Evolutionary conservation across 1,140 invertebrate genomes (phyloP), one percentile per base, ranked within the genome.

Genomic region (Protaetia brevitarsis): DNA sequence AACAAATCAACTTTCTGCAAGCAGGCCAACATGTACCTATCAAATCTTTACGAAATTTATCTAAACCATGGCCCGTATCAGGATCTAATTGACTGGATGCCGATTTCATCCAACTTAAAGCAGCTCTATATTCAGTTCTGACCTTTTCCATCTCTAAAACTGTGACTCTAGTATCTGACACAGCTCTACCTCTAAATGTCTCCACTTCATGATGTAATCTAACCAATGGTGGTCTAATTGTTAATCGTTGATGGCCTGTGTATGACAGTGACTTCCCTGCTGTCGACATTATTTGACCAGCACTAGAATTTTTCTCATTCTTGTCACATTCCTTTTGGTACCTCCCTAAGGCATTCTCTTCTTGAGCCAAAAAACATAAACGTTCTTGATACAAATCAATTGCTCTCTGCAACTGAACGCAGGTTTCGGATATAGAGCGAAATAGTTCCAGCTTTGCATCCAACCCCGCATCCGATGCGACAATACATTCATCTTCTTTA

Each of bases 61-160:
- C 96, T 34, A 99, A 80, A 66, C 97, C 95, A 73, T 94, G 92
- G 59, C 91, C 94, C 0, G 94, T 96, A 76, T 99, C 97, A 0
- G 98, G 98, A 82, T 99, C 96, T 13, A 99, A 82, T 78, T 98
- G 91, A 70, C 93, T 89, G 63, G 96, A 98, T 2, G 95, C 88
- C 69, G 97, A 94, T 81, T 99, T 99, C 97, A 99, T 99, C 97
- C 98, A 99, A 74, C 94, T 90, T 1, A 99, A 82, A 1, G 96
- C 93, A 0, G 96, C 96, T 64, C 93, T 82, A 79, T 99, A 99
- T 73, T 98, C 96, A n/a, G 94, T 97, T 63, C 98, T 85, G 1
- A 91, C 86, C 76, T 92, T 93, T 78, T 99, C 97, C 94, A 99
- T 98, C 61, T 90, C 87, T 45, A 91, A 85, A 0, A 99, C 89